Base-by-base conservation (phyloP, 1,140 invertebrate genomes). In the Telenomus remus region DNA sequence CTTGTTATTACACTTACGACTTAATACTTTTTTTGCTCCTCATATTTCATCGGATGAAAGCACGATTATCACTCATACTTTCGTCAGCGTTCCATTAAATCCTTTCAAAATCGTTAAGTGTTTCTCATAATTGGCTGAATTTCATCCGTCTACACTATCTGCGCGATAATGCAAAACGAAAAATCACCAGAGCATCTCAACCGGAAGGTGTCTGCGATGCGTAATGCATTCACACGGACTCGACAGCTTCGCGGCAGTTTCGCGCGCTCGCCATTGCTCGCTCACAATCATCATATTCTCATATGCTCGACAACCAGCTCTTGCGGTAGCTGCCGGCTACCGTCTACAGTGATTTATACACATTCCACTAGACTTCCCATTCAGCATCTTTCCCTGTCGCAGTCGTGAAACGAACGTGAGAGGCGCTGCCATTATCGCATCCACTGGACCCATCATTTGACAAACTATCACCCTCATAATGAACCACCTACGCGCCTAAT, bases 201-300 rank as follows among this genome's bases (percentile, higher is more conserved):
- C 19, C 19, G 19, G 19, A 27, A 27, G 19, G 19, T 27, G 19
- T 1, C 19, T 27, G 19, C 19, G 19, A 27, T 27, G 6, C 19
- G 6, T 3, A 27, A 27, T 27, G 19, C 19, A 27, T 27, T 27
- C 19, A 27, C 19, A 27, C 19, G 19, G 19, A 27, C 19, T 27
- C 19, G 19, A n/a, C n/a, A 1, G 19, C 19, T 27, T 60, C 39
- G 73, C 66, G 75, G 70, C 76, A 79, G 78, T 50, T 37, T 51
- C 48, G 12, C 15, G 49, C 49, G 46, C 53, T 50, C 37, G 47
- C 60, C 75, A 27, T 54, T 79, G 79, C 81, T 81, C 72, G 63
- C 70, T 81, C 79, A 82, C 83, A 80, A 83, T 83, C 81, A 85
- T 85, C 82, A 85, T 85, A 84, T 84, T 82, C 81, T 82, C 84